Conservation (phyloP, 1,140 invertebrate genomes). For the Oncopodura yosiiana region DNA sequence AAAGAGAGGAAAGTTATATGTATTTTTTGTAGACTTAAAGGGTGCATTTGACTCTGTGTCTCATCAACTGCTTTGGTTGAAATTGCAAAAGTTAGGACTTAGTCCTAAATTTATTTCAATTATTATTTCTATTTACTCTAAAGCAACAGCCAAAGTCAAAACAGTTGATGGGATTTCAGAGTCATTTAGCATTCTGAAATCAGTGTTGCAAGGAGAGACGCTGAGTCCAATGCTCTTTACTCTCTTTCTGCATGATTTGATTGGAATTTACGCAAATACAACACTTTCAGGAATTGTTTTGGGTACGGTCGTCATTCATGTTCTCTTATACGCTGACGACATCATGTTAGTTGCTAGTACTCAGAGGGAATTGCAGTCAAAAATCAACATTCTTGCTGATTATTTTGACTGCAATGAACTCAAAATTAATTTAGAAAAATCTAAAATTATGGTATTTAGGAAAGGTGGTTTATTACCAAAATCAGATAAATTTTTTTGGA, state of each 20-base stretch:
- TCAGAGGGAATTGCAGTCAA: neutral
- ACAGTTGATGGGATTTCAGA: neutral
- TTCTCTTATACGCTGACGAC: constrained; percentile 11
- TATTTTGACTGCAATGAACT: neutral
- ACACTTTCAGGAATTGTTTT: too few relatives aligned
- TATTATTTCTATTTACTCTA: neutral
- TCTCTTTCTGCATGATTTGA: constrained; percentile 5
- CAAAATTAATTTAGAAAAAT: constrained; percentile 8
- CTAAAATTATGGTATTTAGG: constrained; percentile 11
- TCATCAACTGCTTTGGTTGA: constrained; percentile 6
- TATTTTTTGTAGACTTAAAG: constrained; percentile 11
- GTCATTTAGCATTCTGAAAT: neutral
- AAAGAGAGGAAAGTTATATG: constrained; percentile 5
- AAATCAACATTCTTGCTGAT: neutral
- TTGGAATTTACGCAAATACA: too few relatives aligned
- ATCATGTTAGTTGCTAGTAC: neutral
- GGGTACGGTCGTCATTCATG: too few relatives aligned
- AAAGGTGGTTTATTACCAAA: constrained; percentile 6
- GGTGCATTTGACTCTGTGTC: neutral
- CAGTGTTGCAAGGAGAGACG: constrained; percentile 16
- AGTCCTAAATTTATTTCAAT: neutral
- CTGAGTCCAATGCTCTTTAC: constrained; percentile 7
- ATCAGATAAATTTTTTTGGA: neutral
- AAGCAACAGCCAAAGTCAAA: neutral
- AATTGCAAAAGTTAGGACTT: neutral